Evolutionary conservation across 2,797 vertebrate species (phyloP).

Genomic region (Epinephelus coioides): DNA sequence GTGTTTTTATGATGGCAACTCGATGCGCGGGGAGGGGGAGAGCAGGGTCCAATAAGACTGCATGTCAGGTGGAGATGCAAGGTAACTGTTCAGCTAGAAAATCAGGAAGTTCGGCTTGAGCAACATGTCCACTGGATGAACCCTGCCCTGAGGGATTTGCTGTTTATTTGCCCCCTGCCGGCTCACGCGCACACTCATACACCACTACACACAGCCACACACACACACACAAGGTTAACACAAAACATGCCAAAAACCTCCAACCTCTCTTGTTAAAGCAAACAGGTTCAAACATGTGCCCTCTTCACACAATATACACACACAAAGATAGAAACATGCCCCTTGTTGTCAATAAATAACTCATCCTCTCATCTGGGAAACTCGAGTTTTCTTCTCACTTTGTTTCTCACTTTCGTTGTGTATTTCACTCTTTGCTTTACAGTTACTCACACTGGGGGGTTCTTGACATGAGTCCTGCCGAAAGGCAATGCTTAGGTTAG

Average conservation of each 20-base stretch:
- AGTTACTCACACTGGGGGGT: constrained; percentile 2
- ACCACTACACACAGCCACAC: neutral
- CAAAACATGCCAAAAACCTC: constrained; percentile 41
- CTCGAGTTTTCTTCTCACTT: constrained; percentile 28
- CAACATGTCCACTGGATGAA: constrained; percentile 69
- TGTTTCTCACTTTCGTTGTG: constrained; percentile 23
- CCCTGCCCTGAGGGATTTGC: constrained; percentile 64
- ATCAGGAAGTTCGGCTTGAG: constrained; percentile 80
- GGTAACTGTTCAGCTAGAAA: constrained; percentile 70
- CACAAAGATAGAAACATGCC: constrained; percentile 44
- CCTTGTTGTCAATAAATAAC: constrained; percentile 67
- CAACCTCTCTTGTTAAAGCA: constrained; percentile 41
- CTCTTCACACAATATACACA: constrained; percentile 47
- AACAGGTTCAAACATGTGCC: constrained; percentile 64
- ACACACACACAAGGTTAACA: constrained; percentile 31
- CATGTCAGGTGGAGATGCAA: constrained; percentile 46
- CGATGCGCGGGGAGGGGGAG: constrained; percentile 1
- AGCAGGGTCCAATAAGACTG: constrained; percentile 35
- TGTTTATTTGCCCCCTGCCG: constrained; percentile 66
- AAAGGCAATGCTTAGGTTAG: neutral
- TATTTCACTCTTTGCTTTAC: constrained; percentile 21
- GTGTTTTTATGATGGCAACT: constrained; percentile 4
- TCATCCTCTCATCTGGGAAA: constrained; percentile 55
- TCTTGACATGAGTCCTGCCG: neutral
- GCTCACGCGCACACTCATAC: constrained; percentile 15